Conservation (phyloP, 2,888 invertebrate species). For the Dryobotodes eremita region DNA sequence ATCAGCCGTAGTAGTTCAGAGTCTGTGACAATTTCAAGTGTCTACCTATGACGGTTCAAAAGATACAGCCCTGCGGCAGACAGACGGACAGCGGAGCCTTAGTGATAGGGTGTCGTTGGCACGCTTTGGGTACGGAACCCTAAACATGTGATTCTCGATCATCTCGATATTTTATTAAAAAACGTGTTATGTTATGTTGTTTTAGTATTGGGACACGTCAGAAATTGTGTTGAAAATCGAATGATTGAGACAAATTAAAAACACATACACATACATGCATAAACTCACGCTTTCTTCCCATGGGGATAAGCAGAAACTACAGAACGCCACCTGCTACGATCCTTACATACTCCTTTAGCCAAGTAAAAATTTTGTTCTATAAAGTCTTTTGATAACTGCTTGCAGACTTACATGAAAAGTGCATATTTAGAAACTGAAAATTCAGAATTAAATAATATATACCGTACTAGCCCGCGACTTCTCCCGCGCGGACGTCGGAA, state of each 20-base stretch:
- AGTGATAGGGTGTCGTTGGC: not conserved
- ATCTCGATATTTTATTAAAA: no score
- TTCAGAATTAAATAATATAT: not conserved
- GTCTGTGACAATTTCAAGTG: not conserved
- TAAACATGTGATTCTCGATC: no score
- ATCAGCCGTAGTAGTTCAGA: not conserved
- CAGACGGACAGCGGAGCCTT: not conserved
- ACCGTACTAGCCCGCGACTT: not conserved
- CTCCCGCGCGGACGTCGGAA: not conserved
- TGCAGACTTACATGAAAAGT: not conserved
- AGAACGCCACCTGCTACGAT: no score
- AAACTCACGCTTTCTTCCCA: no score
- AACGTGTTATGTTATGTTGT: no score
- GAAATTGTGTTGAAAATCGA: constrained; percentile 7
- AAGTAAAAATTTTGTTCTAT: no score
- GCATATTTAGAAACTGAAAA: not conserved
- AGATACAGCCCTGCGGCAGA: not conserved
- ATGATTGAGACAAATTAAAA: not conserved
- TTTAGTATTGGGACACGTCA: not conserved
- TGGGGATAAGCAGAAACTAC: no score
- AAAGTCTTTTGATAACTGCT: not conserved
- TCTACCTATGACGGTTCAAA: not conserved
- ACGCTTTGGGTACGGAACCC: not conserved
- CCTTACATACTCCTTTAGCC: no score
- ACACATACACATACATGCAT: no score